These are phyloP conservation scores for Gadopsis marmoratus DNA, from an alignment of 2,797 vertebrate genomes.

Conservation along the genomic window DNA sequence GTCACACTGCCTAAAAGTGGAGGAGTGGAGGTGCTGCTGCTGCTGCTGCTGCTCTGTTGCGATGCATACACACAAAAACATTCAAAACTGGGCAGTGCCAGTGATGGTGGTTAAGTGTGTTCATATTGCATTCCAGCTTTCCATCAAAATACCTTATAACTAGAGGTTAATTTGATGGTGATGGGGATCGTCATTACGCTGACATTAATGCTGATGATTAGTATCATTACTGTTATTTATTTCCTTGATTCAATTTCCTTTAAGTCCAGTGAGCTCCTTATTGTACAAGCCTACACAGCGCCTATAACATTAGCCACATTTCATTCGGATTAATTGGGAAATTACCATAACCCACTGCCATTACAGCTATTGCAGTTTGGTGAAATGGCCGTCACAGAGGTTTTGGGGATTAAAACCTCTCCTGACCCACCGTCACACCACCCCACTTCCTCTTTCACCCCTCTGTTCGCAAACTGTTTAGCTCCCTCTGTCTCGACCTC, in stretches of 20 bases:
- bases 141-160: slow-evolving; percentile 29
- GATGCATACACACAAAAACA: background rate
- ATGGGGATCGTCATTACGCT: slow-evolving; percentile 59
- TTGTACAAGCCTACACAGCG: slow-evolving; percentile 48
- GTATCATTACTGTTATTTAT: slow-evolving; percentile 56
- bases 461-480: background rate
- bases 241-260: slow-evolving; percentile 48
- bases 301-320: slow-evolving; percentile 62
- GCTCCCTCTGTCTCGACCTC: background rate
- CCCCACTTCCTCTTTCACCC: background rate
- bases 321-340: slow-evolving; percentile 82
- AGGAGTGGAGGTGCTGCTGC: background rate
- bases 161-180: slow-evolving; percentile 54
- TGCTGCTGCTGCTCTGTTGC: slow-evolving; percentile 3
- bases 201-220: slow-evolving; percentile 64
- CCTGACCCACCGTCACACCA: slow-evolving; percentile 11
- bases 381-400: slow-evolving; percentile 53
- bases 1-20: background rate
- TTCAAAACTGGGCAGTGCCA: background rate
- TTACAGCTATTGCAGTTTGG: slow-evolving; percentile 71
- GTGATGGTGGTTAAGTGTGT: slow-evolving; percentile 22
- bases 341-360: slow-evolving; percentile 75
- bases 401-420: slow-evolving; percentile 50
- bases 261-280: slow-evolving; percentile 46
- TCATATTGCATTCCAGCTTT: slow-evolving; percentile 30